Evolutionary conservation across 2,888 invertebrate species (phyloP).

Genomic region (Acleris cristana): DNA sequence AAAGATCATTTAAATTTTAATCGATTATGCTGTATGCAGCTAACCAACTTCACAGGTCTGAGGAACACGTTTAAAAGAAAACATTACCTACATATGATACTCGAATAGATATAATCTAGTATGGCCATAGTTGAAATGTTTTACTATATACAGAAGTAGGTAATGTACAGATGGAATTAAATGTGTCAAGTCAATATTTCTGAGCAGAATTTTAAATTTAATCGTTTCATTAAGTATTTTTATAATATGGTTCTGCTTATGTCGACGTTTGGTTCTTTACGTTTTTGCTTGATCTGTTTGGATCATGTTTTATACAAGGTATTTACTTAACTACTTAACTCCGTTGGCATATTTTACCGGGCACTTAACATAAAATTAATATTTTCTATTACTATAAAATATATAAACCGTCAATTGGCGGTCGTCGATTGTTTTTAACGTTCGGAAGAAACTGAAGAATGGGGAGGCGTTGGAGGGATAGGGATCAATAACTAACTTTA

Average conservation of each 20-base stretch:
- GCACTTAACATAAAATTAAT: background rate
- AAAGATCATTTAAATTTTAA: background rate
- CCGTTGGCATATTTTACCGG: background rate
- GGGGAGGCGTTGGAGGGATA: background rate
- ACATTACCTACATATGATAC: too few relatives aligned
- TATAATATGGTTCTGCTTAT: slow-evolving; percentile 3
- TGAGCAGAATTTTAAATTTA: background rate
- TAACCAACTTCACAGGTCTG: too few relatives aligned
- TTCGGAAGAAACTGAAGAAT: slow-evolving; percentile 7
- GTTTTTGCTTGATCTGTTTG: slow-evolving; percentile 7
- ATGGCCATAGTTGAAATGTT: too few relatives aligned
- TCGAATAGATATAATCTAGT: too few relatives aligned
- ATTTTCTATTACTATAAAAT: background rate
- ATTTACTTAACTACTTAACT: background rate
- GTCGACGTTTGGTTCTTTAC: background rate
- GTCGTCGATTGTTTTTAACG: slow-evolving; percentile 1
- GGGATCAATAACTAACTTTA: background rate
- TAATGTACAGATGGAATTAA: background rate
- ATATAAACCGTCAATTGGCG: background rate
- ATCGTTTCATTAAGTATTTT: background rate
- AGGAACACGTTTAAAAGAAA: too few relatives aligned
- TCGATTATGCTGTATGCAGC: background rate
- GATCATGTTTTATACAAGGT: slow-evolving; percentile 1
- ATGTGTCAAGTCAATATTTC: slow-evolving; percentile 30
- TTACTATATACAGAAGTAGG: too few relatives aligned